phyloP scores from a whole-genome alignment of 2,797 vertebrate genomes.

The Prionace glauca region DNA sequence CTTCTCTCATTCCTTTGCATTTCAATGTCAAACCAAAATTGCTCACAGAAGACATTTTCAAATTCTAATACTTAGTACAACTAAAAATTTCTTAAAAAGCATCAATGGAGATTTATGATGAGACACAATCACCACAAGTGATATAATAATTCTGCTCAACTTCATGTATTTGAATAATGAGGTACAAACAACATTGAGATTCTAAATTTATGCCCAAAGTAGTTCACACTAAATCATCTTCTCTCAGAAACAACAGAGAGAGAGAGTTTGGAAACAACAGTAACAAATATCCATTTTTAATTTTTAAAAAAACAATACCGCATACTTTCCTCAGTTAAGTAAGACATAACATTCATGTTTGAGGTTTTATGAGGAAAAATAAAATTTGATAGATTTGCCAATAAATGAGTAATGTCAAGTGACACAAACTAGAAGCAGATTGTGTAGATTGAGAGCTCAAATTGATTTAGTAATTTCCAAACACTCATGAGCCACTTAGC shows the following conservation, averaged over 20 bases:
- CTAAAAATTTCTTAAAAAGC: neutral
- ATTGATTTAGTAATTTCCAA: neutral
- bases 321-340: neutral
- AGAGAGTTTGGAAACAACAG: neutral
- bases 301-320: neutral
- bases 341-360: neutral
- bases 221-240: neutral
- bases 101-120: neutral
- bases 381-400: neutral
- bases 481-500: neutral
- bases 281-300: neutral
- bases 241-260: neutral
- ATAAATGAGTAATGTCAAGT: neutral
- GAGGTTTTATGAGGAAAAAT: neutral
- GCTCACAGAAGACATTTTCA: neutral
- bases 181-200: neutral
- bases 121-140: neutral
- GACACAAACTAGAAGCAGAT: neutral
- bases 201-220: neutral
- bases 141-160: neutral
- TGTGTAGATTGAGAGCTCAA: neutral
- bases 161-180: neutral
- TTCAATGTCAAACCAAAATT: neutral
- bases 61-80: neutral
- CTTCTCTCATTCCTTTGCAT: neutral